phyloP scores from a whole-genome alignment of 2,113 vertebrate genomes.

The Triplophysa dalaica region DNA sequence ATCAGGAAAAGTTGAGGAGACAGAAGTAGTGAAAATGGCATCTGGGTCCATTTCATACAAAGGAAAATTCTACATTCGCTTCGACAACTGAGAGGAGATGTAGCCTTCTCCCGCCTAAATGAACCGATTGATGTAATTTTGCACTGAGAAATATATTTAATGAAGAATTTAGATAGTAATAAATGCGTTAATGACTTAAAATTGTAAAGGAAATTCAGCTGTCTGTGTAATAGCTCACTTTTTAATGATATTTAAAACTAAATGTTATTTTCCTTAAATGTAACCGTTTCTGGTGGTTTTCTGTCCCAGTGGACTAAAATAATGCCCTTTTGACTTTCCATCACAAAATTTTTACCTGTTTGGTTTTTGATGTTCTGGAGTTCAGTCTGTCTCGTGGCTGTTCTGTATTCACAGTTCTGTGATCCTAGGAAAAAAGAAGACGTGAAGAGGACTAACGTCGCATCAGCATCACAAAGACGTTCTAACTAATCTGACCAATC shows the following conservation, averaged over 20 bases:
- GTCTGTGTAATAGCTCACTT: constrained; percentile 19
- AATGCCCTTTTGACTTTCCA: neutral
- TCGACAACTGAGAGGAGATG: constrained; percentile 9
- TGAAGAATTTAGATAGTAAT: constrained; percentile 35
- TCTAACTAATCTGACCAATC: neutral
- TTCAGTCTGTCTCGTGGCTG: constrained; percentile 11
- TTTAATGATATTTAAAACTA: constrained; percentile 36
- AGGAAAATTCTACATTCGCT: neutral
- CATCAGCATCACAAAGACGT: neutral
- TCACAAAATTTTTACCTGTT: neutral
- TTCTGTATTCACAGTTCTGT: constrained; percentile 7
- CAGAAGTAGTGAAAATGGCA: neutral
- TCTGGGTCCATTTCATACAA: constrained; percentile 7
- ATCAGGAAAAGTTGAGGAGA: neutral
- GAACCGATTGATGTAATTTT: constrained; percentile 35
- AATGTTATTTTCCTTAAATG: constrained; percentile 30
- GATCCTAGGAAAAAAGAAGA: neutral
- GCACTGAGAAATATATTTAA: constrained; percentile 51
- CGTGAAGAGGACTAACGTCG: neutral
- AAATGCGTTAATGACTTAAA: constrained; percentile 19
- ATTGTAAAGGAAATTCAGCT: neutral
- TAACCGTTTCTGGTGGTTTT: constrained; percentile 1
- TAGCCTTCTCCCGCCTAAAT: neutral
- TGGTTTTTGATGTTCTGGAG: neutral
- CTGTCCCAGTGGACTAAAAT: neutral